Conservation (phyloP, 2,888 invertebrate genomes). For the Troglohyphantes excavatus region DNA sequence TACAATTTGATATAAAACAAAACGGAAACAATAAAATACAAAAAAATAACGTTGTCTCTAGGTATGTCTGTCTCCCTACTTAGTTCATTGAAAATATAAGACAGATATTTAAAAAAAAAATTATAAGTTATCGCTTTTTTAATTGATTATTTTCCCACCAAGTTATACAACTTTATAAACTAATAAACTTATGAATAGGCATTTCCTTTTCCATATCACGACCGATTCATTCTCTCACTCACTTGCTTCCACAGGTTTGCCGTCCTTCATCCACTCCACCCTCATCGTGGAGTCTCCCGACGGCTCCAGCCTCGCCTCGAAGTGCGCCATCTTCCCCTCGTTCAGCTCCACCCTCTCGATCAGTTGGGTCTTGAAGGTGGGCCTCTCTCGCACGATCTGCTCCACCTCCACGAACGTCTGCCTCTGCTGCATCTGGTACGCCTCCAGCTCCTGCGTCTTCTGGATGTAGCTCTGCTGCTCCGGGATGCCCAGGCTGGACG, state of each 20-base stretch:
- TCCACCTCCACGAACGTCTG: slow-evolving; percentile 74
- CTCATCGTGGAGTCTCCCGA: slow-evolving; percentile 94
- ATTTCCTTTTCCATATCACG: neutral
- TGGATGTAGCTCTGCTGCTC: slow-evolving; percentile 95
- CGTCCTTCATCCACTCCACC: slow-evolving; percentile 97
- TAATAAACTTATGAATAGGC: too few species aligned
- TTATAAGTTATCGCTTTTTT: too few species aligned
- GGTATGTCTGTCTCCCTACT: too few species aligned
- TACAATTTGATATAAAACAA: too few species aligned
- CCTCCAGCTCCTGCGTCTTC: slow-evolving; percentile 94
- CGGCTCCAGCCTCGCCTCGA: slow-evolving; percentile 96
- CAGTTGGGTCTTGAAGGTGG: slow-evolving; percentile 73
- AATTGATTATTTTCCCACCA: too few species aligned
- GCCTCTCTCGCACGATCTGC: slow-evolving; percentile 54
- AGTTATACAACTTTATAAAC: too few species aligned
- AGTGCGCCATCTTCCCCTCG: slow-evolving; percentile 97
- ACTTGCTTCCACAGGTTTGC: slow-evolving; percentile 83
- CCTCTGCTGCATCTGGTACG: slow-evolving; percentile 86
- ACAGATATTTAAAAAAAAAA: too few species aligned
- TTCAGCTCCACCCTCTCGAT: slow-evolving; percentile 84
- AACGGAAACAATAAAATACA: too few species aligned
- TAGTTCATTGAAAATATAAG: too few species aligned
- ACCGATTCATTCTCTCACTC: slow-evolving; percentile 83
- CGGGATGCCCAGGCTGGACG: slow-evolving; percentile 91
- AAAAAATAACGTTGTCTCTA: too few species aligned